These are phyloP conservation scores for Scalopus aquaticus DNA, from an alignment of 2,113 vertebrate species.

Conservation along the genomic window DNA sequence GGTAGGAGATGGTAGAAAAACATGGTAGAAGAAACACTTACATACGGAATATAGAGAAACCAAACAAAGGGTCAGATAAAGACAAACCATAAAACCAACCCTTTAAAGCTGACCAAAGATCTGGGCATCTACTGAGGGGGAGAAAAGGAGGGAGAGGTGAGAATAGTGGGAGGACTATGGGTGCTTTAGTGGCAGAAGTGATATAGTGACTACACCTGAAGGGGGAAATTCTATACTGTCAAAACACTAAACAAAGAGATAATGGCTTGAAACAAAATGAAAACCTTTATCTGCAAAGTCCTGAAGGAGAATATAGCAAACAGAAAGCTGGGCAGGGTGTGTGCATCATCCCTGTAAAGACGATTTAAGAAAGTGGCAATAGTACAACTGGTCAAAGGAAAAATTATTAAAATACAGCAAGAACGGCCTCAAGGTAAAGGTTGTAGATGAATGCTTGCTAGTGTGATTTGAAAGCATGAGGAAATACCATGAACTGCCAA, in stretches of 20 bases:
- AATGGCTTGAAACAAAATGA: background rate
- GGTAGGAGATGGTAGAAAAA: background rate
- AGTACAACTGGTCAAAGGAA: background rate
- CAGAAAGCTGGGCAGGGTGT: background rate
- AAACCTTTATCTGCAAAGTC: background rate
- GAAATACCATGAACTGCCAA: background rate
- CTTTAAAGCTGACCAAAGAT: too few species aligned
- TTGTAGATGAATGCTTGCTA: background rate
- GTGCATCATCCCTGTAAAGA: background rate
- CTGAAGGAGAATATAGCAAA: background rate
- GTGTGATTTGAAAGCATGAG: background rate
- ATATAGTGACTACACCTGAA: too few species aligned
- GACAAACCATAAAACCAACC: background rate
- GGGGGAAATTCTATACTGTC: too few species aligned
- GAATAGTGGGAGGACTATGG: too few species aligned
- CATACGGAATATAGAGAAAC: background rate
- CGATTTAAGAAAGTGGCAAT: background rate
- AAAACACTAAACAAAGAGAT: too few species aligned
- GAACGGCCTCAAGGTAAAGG: background rate
- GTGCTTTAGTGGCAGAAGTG: too few species aligned
- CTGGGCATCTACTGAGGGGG: too few species aligned
- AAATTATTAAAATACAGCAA: conserved; percentile 21
- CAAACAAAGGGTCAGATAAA: background rate
- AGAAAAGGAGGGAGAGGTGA: too few species aligned
- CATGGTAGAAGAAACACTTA: background rate